Evolutionary conservation across 2,888 invertebrate genomes (phyloP), one percentile per base, ranked within the genome.

Genomic region (Perithous albicinctus): DNA sequence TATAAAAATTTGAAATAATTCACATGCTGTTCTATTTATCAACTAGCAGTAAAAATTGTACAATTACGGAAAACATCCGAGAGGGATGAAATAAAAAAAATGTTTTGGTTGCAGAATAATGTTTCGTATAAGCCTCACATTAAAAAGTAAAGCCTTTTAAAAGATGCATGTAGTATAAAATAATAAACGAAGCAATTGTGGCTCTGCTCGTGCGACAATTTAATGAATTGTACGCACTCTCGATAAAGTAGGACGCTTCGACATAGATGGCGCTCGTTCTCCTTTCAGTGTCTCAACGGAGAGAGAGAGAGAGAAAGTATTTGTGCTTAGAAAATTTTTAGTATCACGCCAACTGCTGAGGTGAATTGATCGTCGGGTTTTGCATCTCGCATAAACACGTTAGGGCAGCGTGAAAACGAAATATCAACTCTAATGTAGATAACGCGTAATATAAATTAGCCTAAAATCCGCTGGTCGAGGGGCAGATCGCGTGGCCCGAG

Each of bases 301-400:
- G n/a, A n/a, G n/a, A n/a, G n/a, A n/a, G 26, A 10, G n/a, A 23
- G 23, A 10, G 15, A 7, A 1, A 29, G 26, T 4, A 43, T 35
- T n/a, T n/a, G n/a, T n/a, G n/a, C n/a, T n/a, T 20, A 29, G 59
- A 54, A 77, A 56, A 32, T 66, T 56, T 46, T 78, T 59, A 82
- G 82, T 82, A 26, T 59, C 64, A 75, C 56, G 78, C 70, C 78
- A 75, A 78, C 78, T n/a, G 66, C 15, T 46, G 59, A 43, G 46
- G 64, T 5, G 59, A 26, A 66, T 66, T 15, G 48, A 26, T 78
- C 48, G 74, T 70, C 20, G 66, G 26, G 35, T 74, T 38, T 64
- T 32, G 59, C 12, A 32, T 46, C 26, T 12, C 41, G 15, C 51
- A 48, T 82, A 78, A 82, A 82, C 82, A 82, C 70, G 75, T 15